Evolutionary conservation across 2,797 vertebrate species (phyloP).

Genomic region (Onychomys torridus): DNA sequence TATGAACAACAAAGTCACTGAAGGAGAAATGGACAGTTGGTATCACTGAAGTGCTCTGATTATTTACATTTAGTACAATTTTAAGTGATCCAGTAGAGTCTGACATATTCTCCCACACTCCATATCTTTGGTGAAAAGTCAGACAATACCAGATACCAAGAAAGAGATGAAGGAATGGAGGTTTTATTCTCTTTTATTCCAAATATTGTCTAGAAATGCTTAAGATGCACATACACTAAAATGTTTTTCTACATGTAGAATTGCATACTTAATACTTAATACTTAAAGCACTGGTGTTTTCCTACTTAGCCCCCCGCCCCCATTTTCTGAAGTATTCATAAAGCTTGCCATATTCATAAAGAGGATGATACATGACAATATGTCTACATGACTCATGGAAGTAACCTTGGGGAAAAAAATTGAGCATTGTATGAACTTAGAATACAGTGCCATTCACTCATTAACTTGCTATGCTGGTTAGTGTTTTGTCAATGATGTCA

Average conservation of each 20-base stretch:
- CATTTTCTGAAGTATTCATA: background rate
- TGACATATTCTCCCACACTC: background rate
- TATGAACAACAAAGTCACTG: background rate
- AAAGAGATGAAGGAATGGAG: background rate
- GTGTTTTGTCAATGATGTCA: background rate
- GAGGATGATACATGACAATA: background rate
- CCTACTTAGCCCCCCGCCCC: background rate
- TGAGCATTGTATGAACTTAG: slow-evolving; percentile 26
- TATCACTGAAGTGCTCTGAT: background rate
- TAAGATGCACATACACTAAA: background rate
- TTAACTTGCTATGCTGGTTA: background rate
- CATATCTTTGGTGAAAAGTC: background rate
- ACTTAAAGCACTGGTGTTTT: background rate
- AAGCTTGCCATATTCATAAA: background rate
- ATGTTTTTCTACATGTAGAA: background rate
- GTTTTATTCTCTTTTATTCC: background rate
- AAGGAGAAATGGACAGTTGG: background rate
- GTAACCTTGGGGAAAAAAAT: background rate
- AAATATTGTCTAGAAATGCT: background rate
- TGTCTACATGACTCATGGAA: background rate
- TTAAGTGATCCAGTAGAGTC: background rate
- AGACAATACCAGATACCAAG: background rate
- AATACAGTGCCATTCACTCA: background rate
- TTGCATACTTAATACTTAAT: background rate
- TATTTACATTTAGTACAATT: background rate